Conservation (phyloP, 2,888 invertebrate genomes). For the Stenodera caucasica region DNA sequence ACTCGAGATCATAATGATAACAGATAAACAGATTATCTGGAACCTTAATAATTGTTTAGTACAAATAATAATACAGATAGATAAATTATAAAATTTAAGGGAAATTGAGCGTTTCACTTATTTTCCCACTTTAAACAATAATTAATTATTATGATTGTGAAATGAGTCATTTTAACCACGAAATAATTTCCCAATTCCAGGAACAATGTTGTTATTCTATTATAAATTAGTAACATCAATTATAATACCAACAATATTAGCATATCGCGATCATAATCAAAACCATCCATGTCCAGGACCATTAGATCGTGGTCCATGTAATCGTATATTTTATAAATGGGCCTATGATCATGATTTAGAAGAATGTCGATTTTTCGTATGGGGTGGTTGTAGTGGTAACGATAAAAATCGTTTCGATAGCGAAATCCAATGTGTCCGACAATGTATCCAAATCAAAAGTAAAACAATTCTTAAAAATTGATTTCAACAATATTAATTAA, state of each 20-base stretch:
- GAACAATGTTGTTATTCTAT: conserved; percentile 29
- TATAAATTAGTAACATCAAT: conserved; percentile 21
- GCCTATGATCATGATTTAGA: conserved; percentile 63
- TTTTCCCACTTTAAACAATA: too few species aligned
- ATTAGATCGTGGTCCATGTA: conserved; percentile 58
- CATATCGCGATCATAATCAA: conserved; percentile 34
- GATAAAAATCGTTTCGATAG: conserved; percentile 68
- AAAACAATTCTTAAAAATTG: conserved; percentile 39
- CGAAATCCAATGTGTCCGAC: conserved; percentile 66
- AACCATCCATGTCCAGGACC: conserved; percentile 57
- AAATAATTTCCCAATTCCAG: conserved; percentile 19
- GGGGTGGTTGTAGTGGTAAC: conserved; percentile 72
- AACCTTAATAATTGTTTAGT: too few species aligned
- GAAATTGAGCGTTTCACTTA: too few species aligned
- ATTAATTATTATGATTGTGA: too few species aligned
- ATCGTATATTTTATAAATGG: conserved; percentile 69
- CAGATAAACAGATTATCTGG: too few species aligned
- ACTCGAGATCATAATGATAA: too few species aligned
- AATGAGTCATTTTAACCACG: not conserved
- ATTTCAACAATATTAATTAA: not conserved
- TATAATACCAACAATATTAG: conserved; percentile 28
- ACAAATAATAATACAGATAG: too few species aligned
- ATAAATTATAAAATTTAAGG: too few species aligned
- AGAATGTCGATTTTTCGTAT: conserved; percentile 65
- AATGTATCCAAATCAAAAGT: conserved; percentile 65